Evolutionary conservation across 2,797 vertebrate species (phyloP), one percentile per base, ranked within the genome.

Genomic region (Arctocebus calabarensis): DNA sequence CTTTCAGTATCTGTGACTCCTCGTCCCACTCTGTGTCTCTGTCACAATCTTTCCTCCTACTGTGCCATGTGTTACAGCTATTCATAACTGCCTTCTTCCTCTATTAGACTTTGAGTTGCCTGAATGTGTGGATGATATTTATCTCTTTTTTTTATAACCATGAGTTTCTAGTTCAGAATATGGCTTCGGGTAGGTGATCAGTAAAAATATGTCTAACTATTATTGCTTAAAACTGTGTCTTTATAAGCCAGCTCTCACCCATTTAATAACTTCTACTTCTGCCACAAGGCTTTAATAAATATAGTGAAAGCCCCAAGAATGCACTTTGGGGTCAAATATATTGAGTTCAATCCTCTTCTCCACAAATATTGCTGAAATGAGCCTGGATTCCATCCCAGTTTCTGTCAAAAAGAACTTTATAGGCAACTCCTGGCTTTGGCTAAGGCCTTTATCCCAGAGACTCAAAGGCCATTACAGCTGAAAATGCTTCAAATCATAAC

Each of bases 301-400:
- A 97, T 93, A 73, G 95, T 97, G 92, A 91, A 97, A 97, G 97
- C 86, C 95, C 95, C 88, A 43, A 94, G 96, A 97, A 97, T 96
- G 95, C 90, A 96, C 95, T 98, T 97, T 97, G 87, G 95, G 96
- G 96, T 98, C 97, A 97, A 97, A 97, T 97, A 97, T 97, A 97
- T 97, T 97, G 97, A 97, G 95, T 95, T 97, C 97, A 97, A 97
- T 96, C 95, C 95, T 97, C 97, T 95, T 97, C 94, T 97, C 92
- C 92, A 98, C 96, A 97, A 96, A 98, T 98, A 97, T 97, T 97
- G 96, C 96, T 97, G 97, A 98, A 98, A 98, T 96, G 88, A 97
- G 95, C 79, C 96, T 97, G 97, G 97, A 98, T 97, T 94, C 48
- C 83, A 91, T 96, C 96, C 97, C 97, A 97, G 96, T 97, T 98